Conservation (phyloP, 1,140 invertebrate species). For the Drosophila nebulosa region DNA sequence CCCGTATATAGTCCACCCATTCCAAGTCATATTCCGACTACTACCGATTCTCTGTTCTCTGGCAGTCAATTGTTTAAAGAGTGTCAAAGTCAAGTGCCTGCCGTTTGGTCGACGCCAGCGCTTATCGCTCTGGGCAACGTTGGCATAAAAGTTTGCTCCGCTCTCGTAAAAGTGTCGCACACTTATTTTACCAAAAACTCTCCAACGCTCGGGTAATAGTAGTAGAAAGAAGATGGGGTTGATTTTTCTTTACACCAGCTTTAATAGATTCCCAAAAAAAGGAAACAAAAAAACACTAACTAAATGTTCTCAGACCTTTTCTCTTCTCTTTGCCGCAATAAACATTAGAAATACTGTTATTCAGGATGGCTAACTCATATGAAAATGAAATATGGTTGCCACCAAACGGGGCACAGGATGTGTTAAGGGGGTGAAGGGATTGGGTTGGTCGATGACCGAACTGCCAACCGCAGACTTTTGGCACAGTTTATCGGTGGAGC, state of each 20-base stretch:
- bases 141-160: constrained; percentile 65
- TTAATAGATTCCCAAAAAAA: background rate
- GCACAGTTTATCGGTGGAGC: constrained; percentile 68
- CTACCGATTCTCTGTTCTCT: background rate
- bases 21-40: background rate
- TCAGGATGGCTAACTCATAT: constrained; percentile 54
- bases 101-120: constrained; percentile 31
- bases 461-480: constrained; percentile 76
- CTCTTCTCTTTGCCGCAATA: constrained; percentile 36
- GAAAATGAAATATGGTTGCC: constrained; percentile 64
- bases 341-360: constrained; percentile 61
- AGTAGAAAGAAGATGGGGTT: constrained; percentile 23
- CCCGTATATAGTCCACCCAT: background rate
- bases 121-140: constrained; percentile 71
- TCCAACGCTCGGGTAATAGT: constrained; percentile 1
- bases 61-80: constrained; percentile 74
- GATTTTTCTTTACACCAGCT: background rate
- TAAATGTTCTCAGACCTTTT: constrained; percentile 6
- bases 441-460: constrained; percentile 33
- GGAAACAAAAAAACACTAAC: background rate
- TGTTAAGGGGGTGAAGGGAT: constrained; percentile 13
- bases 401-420: constrained; percentile 12
- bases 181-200: background rate
- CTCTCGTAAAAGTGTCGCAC: constrained; percentile 64
- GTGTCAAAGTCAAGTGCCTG: constrained; percentile 74